Percentiles rank a stretch among this genome's conserved stretches.
Evolutionary conservation across 2,888 invertebrate genomes (phyloP).

Genomic region (Abscondita cerata): DNA sequence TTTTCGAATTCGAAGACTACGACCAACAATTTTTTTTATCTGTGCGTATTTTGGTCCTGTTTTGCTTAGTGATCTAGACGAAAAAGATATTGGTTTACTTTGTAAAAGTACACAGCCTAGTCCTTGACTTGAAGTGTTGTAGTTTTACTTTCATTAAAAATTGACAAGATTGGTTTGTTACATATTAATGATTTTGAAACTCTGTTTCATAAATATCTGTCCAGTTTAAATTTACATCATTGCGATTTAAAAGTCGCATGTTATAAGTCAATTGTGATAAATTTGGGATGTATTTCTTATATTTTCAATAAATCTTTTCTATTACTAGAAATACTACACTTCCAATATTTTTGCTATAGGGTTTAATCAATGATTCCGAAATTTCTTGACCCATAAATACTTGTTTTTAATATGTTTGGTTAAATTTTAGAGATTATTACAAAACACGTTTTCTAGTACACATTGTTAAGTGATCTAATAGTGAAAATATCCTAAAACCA

Average conservation of each 20-base stretch:
- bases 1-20: neutral
- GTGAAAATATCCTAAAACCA: too few species aligned
- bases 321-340: neutral
- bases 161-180: conserved; percentile 17
- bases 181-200: neutral
- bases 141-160: too few species aligned
- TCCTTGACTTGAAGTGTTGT: too few species aligned
- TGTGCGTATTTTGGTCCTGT: conserved; percentile 1
- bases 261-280: neutral
- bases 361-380: conserved; percentile 16
- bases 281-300: neutral
- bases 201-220: neutral
- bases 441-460: too few species aligned
- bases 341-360: neutral
- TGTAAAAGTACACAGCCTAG: conserved; percentile 41
- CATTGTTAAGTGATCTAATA: too few species aligned
- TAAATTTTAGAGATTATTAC: too few species aligned
- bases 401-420: too few species aligned
- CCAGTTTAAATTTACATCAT: neutral
- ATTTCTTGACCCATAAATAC: neutral
- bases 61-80: neutral
- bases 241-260: neutral
- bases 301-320: too few species aligned
- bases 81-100: conserved; percentile 36
- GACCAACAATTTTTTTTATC: conserved; percentile 36